A percentile compares a stretch with the other conserved stretches of the same genome.
Evolutionary conservation across 2,888 invertebrate species (phyloP).

Genomic region (Lasius fuliginosus): DNA sequence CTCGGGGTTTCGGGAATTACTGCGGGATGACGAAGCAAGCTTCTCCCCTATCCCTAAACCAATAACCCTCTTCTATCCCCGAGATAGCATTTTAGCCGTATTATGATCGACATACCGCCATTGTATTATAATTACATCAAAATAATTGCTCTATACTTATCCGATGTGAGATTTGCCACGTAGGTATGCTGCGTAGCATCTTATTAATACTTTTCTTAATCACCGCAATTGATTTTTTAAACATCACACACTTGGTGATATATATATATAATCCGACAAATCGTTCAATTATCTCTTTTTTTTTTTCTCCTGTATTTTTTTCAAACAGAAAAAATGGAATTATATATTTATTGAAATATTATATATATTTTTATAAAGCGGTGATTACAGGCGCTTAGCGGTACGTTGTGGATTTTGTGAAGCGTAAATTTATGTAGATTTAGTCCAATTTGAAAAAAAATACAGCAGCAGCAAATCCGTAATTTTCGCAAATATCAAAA

Average conservation of each 20-base stretch:
- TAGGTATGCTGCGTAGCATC: not conserved
- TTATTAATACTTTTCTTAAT: not conserved
- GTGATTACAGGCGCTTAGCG: not conserved
- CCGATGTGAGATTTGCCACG: not conserved
- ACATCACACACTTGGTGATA: not conserved
- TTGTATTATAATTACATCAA: constrained; percentile 5
- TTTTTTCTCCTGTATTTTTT: not conserved
- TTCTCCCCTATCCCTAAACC: constrained; percentile 77
- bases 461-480: constrained; percentile 40
- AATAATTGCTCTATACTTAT: too few species aligned
- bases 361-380: not conserved
- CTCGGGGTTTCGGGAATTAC: constrained; percentile 80
- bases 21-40: constrained; percentile 81
- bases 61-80: constrained; percentile 67
- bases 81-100: constrained; percentile 56
- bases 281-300: constrained; percentile 1
- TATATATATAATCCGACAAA: not conserved
- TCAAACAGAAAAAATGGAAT: not conserved
- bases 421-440: constrained; percentile 28
- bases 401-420: not conserved
- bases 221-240: not conserved
- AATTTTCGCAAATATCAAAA: constrained; percentile 46
- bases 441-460: constrained; percentile 39
- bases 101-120: constrained; percentile 64
- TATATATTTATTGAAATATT: constrained; percentile 12